Evolutionary conservation across 1,140 invertebrate genomes (phyloP), one percentile per base, ranked within the genome.

Genomic region (Eriosoma lanigerum): DNA sequence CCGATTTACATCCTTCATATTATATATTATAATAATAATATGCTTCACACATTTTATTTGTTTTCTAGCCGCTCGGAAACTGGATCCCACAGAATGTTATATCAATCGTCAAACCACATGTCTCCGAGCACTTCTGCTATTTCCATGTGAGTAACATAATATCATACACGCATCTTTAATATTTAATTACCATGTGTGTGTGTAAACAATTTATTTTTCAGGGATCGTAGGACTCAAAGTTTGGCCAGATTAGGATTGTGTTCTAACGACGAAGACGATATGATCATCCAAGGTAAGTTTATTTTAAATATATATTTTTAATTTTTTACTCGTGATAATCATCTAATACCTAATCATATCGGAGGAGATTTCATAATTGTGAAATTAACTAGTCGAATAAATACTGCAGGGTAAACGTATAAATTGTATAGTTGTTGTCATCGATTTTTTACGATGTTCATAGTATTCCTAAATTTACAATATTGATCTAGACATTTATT

Each of bases 61-160:
- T 26, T 24, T 38, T 60, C 15, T 52, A 78, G 75, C 19, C 75
- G 56, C 15, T 78, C 75, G 26, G 75, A 78, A 78, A 78, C 56
- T 26, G 75, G 75, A 44, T 78, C 75, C 21, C 75, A 78, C 26
- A 78, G 60, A 62, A 78, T 78, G 75, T 56, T 78, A 0, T 78
- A 62, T 29, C 75, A 78, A 48, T 48, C 56, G 15, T 26, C 52
- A 60, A 78, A 78, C 29, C 75, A 78, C 44, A 60, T 78, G 56
- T 78, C 75, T 0, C 75, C 75, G 1, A 78, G 75, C 56, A 78
- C 75, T 62, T 78, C 75, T 46, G 75, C 56, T 60, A 62, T 78
- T 48, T 78, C 75, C 3, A 62, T 78, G 75, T 78, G 48, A 78
- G 75, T 29, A 12, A 38, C 8, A 4, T 29, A 72, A n/a, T n/a